Evolutionary conservation across 2,888 invertebrate genomes (phyloP).

Genomic region (Leptinotarsa rubiginosa): DNA sequence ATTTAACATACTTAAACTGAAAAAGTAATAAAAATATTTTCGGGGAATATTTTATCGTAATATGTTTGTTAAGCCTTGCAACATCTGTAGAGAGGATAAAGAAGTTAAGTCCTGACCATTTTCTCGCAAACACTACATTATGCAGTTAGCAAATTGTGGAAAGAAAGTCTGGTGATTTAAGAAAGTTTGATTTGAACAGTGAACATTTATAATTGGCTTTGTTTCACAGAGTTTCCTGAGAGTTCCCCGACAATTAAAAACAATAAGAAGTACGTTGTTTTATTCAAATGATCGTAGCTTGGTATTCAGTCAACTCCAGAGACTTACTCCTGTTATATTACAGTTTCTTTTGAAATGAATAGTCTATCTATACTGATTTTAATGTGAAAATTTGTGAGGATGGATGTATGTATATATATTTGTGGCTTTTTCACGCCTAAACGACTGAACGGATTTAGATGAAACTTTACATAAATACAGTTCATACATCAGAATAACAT

Average conservation of each 20-base stretch:
- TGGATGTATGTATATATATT: too few relatives aligned
- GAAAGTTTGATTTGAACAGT: slow-evolving; percentile 40
- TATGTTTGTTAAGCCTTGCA: background rate
- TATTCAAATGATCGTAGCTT: background rate
- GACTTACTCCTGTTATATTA: background rate
- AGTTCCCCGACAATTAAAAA: slow-evolving; percentile 17
- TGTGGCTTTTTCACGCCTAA: too few relatives aligned
- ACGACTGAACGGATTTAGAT: too few relatives aligned
- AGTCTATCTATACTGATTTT: too few relatives aligned
- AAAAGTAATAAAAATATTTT: too few relatives aligned
- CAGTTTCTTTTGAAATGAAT: background rate
- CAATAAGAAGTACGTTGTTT: background rate
- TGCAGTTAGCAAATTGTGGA: background rate
- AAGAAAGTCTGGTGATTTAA: slow-evolving; percentile 22
- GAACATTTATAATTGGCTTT: slow-evolving; percentile 47
- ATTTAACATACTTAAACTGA: too few relatives aligned
- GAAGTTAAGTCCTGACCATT: background rate
- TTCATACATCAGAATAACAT: too few relatives aligned
- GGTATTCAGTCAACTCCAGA: background rate
- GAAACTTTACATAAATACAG: too few relatives aligned
- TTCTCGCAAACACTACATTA: slow-evolving; percentile 8
- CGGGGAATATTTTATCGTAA: too few relatives aligned
- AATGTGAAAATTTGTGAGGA: too few relatives aligned
- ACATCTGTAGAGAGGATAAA: background rate
- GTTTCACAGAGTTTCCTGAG: slow-evolving; percentile 38